phyloP scores from a whole-genome alignment of 2,113 vertebrate genomes.

The Uria lomvia region DNA sequence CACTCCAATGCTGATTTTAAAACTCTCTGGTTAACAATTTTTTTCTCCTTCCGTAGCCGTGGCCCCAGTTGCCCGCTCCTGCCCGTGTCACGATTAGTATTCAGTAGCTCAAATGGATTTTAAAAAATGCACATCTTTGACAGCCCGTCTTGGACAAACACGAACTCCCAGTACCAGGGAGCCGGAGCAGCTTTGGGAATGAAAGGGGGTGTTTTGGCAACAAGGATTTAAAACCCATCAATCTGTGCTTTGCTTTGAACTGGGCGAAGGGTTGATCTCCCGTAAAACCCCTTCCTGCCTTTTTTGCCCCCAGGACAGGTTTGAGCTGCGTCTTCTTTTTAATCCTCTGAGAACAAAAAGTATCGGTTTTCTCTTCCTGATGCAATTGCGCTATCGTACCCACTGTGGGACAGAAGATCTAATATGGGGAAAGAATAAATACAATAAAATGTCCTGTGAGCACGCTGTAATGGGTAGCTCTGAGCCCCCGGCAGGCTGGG shows the following conservation, averaged over 20 bases:
- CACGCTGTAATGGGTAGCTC: not conserved
- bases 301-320: constrained; percentile 2
- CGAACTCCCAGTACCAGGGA: not conserved
- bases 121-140: not conserved
- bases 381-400: not conserved
- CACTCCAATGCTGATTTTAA: not conserved
- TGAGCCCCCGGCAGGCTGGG: not conserved
- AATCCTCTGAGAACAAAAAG: not conserved
- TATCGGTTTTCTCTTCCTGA: not conserved
- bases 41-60: not conserved
- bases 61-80: not conserved
- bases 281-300: not conserved
- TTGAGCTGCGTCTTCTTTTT: not conserved
- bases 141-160: not conserved
- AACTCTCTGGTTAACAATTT: not conserved
- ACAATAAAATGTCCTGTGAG: not conserved
- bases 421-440: not conserved
- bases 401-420: not conserved
- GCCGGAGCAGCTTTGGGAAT: not conserved
- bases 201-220: constrained; percentile 38
- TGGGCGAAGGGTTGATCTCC: not conserved
- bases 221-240: constrained; percentile 7
- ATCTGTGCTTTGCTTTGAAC: not conserved
- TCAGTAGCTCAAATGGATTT: not conserved
- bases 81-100: not conserved